Evolutionary conservation across 2,888 invertebrate species (phyloP).

Genomic region (Pediacus dermestoides): DNA sequence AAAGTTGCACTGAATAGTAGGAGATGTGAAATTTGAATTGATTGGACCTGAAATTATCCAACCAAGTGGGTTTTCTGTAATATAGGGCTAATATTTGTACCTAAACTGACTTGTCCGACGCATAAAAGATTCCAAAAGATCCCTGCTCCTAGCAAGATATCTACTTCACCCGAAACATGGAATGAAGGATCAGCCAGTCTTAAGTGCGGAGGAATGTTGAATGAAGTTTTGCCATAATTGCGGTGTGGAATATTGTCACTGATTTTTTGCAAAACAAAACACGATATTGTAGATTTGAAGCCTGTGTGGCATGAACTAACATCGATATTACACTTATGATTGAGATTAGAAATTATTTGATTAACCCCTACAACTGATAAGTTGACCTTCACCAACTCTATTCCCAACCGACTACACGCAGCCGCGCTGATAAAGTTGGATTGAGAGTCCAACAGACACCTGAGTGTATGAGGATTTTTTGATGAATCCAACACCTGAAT

Average conservation of each 20-base stretch:
- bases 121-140: constrained; percentile 14
- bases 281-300: constrained; percentile 2
- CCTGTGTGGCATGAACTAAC: constrained; percentile 5
- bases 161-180: no score
- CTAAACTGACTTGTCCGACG: constrained; percentile 14
- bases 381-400: neutral
- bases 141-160: constrained; percentile 15
- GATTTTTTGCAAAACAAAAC: constrained; percentile 9
- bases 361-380: constrained; percentile 11
- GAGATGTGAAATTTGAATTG: no score
- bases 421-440: no score
- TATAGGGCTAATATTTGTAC: constrained; percentile 8
- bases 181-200: no score
- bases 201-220: constrained; percentile 8
- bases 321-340: no score
- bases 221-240: no score
- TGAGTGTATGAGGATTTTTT: no score
- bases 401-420: constrained; percentile 1
- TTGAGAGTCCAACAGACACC: no score
- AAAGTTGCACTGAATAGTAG: no score
- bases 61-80: constrained; percentile 11
- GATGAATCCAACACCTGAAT: no score
- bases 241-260: constrained; percentile 12
- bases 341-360: constrained; percentile 7
- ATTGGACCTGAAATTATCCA: no score